A percentile compares a stretch with the other conserved stretches of the same genome.
Conservation (phyloP, 2,113 vertebrate species). For the Poeciliopsis prolifica region DNA sequence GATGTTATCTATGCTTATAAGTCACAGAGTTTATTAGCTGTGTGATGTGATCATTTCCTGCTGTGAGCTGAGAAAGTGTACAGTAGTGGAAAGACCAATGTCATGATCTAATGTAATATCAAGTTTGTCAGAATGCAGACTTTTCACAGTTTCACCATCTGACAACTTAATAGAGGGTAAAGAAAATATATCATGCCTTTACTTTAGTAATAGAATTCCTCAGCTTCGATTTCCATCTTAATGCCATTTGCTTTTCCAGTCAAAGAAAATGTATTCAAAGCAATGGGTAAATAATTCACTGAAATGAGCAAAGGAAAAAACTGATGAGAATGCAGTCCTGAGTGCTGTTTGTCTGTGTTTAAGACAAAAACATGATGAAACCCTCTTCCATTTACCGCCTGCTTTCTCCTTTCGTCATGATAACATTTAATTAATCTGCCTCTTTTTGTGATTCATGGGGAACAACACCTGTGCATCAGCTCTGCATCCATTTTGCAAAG, state of each 20-base stretch:
- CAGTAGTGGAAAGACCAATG: too few relatives aligned
- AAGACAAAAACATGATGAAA: constrained; percentile 8
- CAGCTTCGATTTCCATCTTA: constrained; percentile 46
- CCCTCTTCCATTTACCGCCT: not conserved
- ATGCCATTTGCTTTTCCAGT: constrained; percentile 44
- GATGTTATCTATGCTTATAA: too few relatives aligned
- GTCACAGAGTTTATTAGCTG: too few relatives aligned
- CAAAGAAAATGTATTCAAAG: constrained; percentile 19
- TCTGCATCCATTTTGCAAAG: not conserved
- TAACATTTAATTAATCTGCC: constrained; percentile 19
- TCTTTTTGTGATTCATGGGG: constrained; percentile 21
- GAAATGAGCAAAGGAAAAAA: constrained; percentile 24
- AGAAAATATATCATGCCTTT: constrained; percentile 26
- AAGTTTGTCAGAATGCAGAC: constrained; percentile 1
- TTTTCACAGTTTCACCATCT: constrained; percentile 25
- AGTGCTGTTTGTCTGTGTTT: constrained; percentile 7
- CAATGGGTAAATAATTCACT: constrained; percentile 31
- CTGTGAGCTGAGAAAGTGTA: too few relatives aligned
- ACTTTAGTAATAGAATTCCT: not conserved
- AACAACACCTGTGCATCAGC: constrained; percentile 3
- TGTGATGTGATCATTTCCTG: too few relatives aligned
- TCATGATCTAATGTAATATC: too few relatives aligned
- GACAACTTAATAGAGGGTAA: constrained; percentile 28
- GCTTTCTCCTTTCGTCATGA: constrained; percentile 6
- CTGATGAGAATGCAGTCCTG: constrained; percentile 22